phyloP scores from a whole-genome alignment of 2,113 vertebrate genomes.

The Galbula dea region DNA sequence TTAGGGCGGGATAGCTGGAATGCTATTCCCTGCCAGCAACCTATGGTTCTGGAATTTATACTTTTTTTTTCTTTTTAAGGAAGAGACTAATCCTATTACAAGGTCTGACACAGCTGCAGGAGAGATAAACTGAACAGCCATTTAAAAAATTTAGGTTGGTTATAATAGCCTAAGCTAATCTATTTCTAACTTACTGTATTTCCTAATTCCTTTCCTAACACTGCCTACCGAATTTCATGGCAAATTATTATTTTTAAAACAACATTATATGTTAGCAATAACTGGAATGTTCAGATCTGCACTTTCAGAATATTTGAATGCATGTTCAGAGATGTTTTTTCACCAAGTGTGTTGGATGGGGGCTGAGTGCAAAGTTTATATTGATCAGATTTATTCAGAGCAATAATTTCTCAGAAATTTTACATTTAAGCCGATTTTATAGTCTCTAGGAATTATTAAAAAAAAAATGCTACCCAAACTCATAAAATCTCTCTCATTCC shows the following conservation, averaged over 20 bases:
- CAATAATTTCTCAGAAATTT: neutral
- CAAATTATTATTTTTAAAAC: conserved; percentile 35
- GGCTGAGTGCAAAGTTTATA: neutral
- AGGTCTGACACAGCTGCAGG: conserved; percentile 61
- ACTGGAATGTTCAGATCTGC: neutral
- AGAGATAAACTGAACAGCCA: conserved; percentile 56
- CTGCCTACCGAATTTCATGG: conserved; percentile 45
- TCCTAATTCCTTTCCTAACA: conserved; percentile 53
- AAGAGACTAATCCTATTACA: conserved; percentile 60
- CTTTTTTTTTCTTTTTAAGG: neutral
- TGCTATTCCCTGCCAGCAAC: neutral
- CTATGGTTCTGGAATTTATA: neutral
- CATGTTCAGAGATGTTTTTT: neutral
- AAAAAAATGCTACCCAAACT: neutral
- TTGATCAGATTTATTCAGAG: neutral
- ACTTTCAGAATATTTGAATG: conserved; percentile 9
- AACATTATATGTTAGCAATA: conserved; percentile 11
- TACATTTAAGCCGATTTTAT: neutral
- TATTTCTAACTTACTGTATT: conserved; percentile 57
- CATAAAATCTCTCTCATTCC: neutral
- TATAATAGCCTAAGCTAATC: conserved; percentile 60
- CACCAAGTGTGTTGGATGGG: neutral
- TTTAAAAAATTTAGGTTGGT: conserved; percentile 58
- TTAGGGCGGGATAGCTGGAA: neutral
- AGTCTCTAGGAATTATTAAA: neutral